These are phyloP conservation scores for Ursus arctos DNA, from an alignment of 2,113 vertebrate species.

Conservation along the genomic window DNA sequence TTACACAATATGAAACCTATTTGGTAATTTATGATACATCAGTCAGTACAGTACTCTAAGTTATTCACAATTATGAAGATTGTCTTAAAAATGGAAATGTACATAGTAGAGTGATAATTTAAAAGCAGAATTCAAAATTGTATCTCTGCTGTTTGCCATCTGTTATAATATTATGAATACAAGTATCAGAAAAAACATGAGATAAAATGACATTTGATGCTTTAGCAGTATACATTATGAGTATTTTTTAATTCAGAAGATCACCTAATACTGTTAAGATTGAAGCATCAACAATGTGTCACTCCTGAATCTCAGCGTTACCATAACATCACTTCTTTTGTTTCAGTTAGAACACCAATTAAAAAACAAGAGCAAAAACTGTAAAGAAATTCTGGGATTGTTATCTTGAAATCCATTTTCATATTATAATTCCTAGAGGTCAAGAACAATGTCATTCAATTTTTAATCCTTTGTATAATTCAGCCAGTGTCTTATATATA, in stretches of 20 bases:
- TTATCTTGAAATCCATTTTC: constrained; percentile 52
- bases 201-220: constrained; percentile 51
- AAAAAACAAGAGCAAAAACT: constrained; percentile 48
- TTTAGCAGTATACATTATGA: background rate
- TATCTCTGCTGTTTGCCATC: constrained; percentile 59
- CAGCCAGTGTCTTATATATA: background rate
- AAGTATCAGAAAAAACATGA: constrained; percentile 52
- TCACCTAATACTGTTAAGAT: constrained; percentile 47
- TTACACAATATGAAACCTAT: constrained; percentile 30
- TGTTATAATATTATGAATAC: constrained; percentile 52
- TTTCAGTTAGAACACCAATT: constrained; percentile 17
- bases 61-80: constrained; percentile 65
- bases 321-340: constrained; percentile 39
- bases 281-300: background rate
- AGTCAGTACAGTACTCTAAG: constrained; percentile 40
- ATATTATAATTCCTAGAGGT: background rate
- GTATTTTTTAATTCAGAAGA: constrained; percentile 47
- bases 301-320: constrained; percentile 55
- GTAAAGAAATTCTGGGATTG: background rate
- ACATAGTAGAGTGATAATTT: background rate
- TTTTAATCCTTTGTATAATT: constrained; percentile 53
- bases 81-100: constrained; percentile 32
- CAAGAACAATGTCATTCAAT: background rate
- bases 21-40: constrained; percentile 39
- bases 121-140: constrained; percentile 62